These are phyloP conservation scores for Poeciliopsis gracilis DNA, from an alignment of 2,797 vertebrate species.

Conservation along the genomic window DNA sequence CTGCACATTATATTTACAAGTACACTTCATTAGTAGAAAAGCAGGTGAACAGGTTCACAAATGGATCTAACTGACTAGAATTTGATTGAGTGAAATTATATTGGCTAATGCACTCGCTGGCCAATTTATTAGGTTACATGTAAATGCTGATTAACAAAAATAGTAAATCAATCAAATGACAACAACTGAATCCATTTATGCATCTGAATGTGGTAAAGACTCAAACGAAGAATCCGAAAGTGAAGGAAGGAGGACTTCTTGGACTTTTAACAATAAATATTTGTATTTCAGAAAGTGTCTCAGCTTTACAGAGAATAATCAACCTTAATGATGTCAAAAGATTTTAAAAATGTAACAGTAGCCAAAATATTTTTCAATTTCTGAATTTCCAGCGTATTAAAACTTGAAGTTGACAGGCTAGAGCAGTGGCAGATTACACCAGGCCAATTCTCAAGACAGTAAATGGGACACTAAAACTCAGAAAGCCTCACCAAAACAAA, in stretches of 20 bases:
- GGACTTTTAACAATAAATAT: background rate
- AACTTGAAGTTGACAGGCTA: background rate
- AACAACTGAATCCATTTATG: background rate
- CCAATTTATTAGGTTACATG: background rate
- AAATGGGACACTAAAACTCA: background rate
- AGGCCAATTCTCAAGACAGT: background rate
- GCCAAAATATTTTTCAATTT: background rate
- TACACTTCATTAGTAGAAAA: too few relatives aligned
- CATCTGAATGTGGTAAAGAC: background rate
- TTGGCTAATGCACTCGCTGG: background rate
- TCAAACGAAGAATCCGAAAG: background rate
- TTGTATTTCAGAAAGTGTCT: conserved; percentile 1
- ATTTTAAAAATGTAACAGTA: background rate
- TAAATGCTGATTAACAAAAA: background rate
- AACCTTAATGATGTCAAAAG: background rate
- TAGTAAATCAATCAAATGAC: background rate
- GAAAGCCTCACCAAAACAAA: background rate
- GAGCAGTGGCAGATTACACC: background rate
- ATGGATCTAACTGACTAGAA: background rate
- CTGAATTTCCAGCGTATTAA: background rate
- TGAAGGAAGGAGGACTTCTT: background rate
- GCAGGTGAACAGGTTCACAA: background rate
- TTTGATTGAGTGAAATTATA: background rate
- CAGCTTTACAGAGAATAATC: background rate
- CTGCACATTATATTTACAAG: background rate